Evolutionary conservation across 2,113 vertebrate genomes (phyloP).

Genomic region (Stomatorhinus ivindoensis): DNA sequence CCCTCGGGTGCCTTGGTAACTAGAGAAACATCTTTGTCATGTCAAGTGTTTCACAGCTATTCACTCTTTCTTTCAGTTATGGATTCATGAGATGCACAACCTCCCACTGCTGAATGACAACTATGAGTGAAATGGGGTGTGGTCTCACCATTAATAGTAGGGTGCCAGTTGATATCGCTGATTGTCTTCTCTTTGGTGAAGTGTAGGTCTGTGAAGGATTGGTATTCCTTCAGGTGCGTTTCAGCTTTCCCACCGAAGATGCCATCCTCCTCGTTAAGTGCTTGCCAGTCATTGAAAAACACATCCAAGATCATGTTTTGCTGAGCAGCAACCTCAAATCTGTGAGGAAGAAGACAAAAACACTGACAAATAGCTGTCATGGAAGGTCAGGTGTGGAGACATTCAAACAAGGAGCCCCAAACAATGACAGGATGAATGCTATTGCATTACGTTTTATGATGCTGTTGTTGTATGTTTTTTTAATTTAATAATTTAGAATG

Average conservation of each 20-base stretch:
- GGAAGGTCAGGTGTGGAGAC: background rate
- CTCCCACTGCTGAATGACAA: background rate
- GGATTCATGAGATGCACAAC: background rate
- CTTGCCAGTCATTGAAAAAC: constrained; percentile 74
- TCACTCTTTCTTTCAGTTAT: background rate
- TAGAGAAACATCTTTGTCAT: background rate
- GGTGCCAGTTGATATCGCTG: constrained; percentile 80
- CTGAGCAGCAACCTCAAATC: constrained; percentile 73
- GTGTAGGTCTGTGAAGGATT: constrained; percentile 68
- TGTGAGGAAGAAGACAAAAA: constrained; percentile 32
- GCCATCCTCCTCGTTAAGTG: constrained; percentile 56
- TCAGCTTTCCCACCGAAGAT: constrained; percentile 57
- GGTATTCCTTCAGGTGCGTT: constrained; percentile 65
- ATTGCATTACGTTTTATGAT: background rate
- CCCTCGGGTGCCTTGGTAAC: background rate
- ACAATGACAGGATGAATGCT: background rate
- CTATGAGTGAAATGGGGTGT: background rate
- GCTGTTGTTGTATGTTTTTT: background rate
- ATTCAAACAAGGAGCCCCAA: background rate
- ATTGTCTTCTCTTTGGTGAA: constrained; percentile 67
- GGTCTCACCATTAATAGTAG: constrained; percentile 70
- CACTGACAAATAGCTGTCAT: background rate
- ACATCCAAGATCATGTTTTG: constrained; percentile 77
- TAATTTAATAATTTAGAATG: background rate
- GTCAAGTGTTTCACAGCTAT: background rate